phyloP scores from a whole-genome alignment of 2,113 vertebrate genomes.

The Bos indicus region DNA sequence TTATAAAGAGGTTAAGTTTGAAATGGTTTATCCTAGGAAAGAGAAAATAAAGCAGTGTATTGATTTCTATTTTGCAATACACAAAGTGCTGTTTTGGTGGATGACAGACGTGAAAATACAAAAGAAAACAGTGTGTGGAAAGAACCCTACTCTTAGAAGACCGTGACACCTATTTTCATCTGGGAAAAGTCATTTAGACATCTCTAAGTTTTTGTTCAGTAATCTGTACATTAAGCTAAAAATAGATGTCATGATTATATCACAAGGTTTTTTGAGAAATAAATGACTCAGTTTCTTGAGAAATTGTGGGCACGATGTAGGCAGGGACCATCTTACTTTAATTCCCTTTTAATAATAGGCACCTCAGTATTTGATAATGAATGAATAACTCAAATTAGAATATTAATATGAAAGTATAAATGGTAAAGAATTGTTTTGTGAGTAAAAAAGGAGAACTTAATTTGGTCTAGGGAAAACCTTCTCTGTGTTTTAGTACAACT shows the following conservation, averaged over 20 bases:
- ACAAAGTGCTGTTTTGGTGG: not conserved
- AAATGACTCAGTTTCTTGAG: not conserved
- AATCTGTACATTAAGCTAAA: slow-evolving; percentile 30
- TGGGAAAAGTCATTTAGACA: slow-evolving; percentile 23
- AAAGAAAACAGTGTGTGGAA: not conserved
- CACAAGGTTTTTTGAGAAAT: not conserved
- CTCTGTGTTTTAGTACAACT: not conserved
- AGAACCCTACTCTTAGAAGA: not conserved
- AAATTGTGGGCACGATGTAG: not conserved
- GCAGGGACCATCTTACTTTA: not conserved
- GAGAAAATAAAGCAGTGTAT: not conserved
- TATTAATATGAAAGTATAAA: not conserved
- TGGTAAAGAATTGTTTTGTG: not conserved
- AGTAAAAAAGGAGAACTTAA: not conserved
- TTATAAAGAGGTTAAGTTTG: not conserved
- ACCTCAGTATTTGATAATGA: not conserved
- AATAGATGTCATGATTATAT: slow-evolving; percentile 18
- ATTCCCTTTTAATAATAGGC: not conserved
- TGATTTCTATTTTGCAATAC: not conserved
- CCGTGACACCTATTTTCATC: not conserved
- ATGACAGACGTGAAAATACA: not conserved
- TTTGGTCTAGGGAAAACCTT: not conserved
- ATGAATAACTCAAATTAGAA: not conserved
- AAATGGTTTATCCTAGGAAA: not conserved
- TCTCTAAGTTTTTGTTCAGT: not conserved